Base-by-base conservation (phyloP, 1,140 invertebrate species). In the Drosophila pallidifrons region DNA sequence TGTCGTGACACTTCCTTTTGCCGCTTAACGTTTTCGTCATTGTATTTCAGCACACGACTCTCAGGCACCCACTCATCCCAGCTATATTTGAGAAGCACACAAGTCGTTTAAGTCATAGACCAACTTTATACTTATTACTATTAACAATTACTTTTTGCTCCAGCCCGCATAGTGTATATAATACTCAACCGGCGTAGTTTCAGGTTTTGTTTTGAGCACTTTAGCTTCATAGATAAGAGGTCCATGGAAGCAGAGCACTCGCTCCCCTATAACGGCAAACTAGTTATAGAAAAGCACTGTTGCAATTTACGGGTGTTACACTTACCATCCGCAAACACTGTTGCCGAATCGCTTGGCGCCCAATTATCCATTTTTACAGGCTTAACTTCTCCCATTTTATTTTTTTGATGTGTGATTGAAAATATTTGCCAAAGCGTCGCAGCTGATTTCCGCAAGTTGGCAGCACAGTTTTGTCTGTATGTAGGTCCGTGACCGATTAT, bases 11-110 rank as follows among this genome's bases (percentile, higher is more conserved):
- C 59, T 58, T 99, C 98, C 89, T 96, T 97, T 92, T 99, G 98
- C 77, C 96, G 96, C 81, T 97, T 96, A 0, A 98, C 94, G 93
- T 99, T 99, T 4, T 96, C 95, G 75, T 99, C 98, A 93, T 98
- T 99, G 80, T 96, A 98, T 92, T 99, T 98, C 6, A 99, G 93
- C 5, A 99, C 97, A 92, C 98, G 93, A 81, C 95, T 97, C 93
- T 99, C 98, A 0, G 97, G 97, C 8, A 99, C 98, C 98, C 98
- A 99, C 93, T 99, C 98, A 92, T 99, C 98, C 98, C 98, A 99
- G 94, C 98, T 99, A 69, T 28, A 58, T 55, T 49, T 15, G 25
- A 15, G 46, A 49, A 43, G 20, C 20, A 60, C 32, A 60, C 7
- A n/a, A 45, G 10, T 38, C 46, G 11, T 63, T 30, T 2, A 52